phyloP scores from a whole-genome alignment of 2,797 vertebrate genomes.

The Anisognathus igniventris region DNA sequence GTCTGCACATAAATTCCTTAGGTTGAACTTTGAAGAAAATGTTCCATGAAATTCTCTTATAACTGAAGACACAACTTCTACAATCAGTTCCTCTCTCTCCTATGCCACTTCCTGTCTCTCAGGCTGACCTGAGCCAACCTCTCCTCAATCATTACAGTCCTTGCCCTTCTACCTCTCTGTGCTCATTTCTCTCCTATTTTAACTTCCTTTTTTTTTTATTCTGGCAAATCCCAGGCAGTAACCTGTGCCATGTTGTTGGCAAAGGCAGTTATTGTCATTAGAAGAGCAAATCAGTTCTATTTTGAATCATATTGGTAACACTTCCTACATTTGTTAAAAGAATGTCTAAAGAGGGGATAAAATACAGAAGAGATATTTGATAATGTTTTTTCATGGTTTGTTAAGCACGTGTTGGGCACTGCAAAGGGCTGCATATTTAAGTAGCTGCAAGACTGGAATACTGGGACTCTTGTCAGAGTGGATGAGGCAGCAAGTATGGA shows the following conservation, averaged over 20 bases:
- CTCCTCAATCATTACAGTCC: background rate
- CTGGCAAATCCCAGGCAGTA: background rate
- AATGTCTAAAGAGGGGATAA: background rate
- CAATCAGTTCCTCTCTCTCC: background rate
- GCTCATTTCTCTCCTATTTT: background rate
- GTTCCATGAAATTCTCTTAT: background rate
- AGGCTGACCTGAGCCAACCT: background rate
- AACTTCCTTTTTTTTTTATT: background rate
- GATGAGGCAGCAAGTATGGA: background rate
- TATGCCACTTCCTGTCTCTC: background rate
- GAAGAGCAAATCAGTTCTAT: background rate
- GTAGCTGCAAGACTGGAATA: background rate
- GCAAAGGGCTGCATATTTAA: background rate
- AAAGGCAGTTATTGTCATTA: background rate
- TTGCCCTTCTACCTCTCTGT: background rate
- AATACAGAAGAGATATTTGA: background rate
- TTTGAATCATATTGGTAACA: background rate
- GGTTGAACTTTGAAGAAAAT: background rate
- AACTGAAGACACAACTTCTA: background rate
- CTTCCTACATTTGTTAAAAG: background rate
- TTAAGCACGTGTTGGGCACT: background rate
- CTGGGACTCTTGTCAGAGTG: background rate
- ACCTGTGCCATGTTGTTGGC: background rate
- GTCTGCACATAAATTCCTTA: background rate
- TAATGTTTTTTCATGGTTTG: background rate